Evolutionary conservation across 2,113 vertebrate genomes (phyloP).

Genomic region (Spheniscus mendiculus): DNA sequence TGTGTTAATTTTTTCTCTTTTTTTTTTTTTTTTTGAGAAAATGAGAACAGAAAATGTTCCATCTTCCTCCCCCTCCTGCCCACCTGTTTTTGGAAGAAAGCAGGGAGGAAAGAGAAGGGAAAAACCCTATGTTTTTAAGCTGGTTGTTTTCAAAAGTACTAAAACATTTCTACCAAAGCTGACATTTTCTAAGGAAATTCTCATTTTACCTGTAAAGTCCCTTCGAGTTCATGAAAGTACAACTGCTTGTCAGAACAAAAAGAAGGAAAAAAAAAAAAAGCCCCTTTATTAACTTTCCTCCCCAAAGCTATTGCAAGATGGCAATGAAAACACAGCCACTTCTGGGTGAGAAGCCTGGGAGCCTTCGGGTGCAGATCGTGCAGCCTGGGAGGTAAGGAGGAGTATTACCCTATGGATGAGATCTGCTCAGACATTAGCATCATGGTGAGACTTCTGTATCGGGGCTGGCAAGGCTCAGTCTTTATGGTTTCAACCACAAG

Average conservation of each 20-base stretch:
- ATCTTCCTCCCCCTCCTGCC: background rate
- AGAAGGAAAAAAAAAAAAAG: background rate
- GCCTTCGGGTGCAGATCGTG: background rate
- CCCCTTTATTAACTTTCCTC: background rate
- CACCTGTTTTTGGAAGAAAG: slow-evolving; percentile 2
- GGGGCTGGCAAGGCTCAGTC: background rate
- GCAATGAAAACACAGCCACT: background rate
- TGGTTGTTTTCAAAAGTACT: background rate
- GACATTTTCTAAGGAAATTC: slow-evolving; percentile 7
- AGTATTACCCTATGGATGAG: background rate
- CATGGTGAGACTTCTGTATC: background rate
- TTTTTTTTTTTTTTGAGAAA: background rate
- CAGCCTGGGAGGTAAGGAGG: background rate
- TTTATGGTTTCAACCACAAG: background rate
- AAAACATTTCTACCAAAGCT: background rate
- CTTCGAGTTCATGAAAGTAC: background rate
- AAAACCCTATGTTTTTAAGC: background rate
- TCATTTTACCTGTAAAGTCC: background rate
- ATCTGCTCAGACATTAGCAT: background rate
- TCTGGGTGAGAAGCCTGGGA: background rate
- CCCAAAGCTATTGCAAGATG: background rate
- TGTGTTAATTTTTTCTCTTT: background rate
- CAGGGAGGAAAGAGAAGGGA: background rate
- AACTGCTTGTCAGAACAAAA: background rate
- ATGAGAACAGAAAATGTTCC: background rate